Evolutionary conservation across 2,113 vertebrate species (phyloP).

Genomic region (Sturnus vulgaris): DNA sequence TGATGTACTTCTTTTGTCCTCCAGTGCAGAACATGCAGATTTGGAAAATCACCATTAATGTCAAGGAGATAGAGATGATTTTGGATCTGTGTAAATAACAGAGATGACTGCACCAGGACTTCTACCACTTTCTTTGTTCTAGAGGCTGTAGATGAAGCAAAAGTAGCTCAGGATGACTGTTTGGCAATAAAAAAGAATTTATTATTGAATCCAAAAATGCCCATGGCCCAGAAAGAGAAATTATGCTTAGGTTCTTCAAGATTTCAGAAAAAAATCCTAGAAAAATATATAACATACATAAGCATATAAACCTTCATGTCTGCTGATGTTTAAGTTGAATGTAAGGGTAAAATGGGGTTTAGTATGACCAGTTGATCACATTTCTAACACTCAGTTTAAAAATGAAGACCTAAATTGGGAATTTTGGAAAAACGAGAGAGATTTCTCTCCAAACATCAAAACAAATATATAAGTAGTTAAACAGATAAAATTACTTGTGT

Average conservation of each 20-base stretch:
- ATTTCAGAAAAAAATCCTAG: background rate
- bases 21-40: background rate
- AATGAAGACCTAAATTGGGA: background rate
- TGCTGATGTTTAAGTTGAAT: background rate
- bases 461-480: background rate
- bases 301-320: background rate
- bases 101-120: background rate
- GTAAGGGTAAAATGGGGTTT: background rate
- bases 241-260: background rate
- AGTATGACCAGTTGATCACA: background rate
- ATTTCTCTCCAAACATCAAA: background rate
- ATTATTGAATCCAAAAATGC: background rate
- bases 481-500: background rate
- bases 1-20: constrained; percentile 14
- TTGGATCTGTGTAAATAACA: background rate
- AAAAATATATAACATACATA: background rate
- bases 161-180: background rate
- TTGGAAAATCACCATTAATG: background rate
- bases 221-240: background rate
- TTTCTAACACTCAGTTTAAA: background rate
- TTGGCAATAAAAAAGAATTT: background rate
- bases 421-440: background rate
- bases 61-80: background rate
- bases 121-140: background rate
- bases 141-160: background rate